phyloP scores from a whole-genome alignment of 2,888 invertebrate species.

The Drosophila limbata region DNA sequence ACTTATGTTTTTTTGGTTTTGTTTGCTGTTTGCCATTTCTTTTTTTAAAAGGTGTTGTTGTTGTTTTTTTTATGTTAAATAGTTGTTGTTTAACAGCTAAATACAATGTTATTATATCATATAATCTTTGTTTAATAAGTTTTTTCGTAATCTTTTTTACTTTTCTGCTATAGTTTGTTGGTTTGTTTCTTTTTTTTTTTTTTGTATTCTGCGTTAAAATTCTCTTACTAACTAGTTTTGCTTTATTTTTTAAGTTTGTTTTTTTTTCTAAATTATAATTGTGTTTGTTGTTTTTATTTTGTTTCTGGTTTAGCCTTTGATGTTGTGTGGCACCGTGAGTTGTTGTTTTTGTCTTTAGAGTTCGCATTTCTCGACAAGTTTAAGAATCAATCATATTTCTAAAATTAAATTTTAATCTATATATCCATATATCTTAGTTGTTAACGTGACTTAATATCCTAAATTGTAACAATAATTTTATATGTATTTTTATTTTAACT shows the following conservation, averaged over 20 bases:
- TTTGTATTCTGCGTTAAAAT: slow-evolving; percentile 74
- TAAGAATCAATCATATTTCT: slow-evolving; percentile 75
- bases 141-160: slow-evolving; percentile 51
- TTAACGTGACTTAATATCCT: slow-evolving; percentile 70
- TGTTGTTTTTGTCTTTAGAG: slow-evolving; percentile 53
- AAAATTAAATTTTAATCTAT: slow-evolving; percentile 57
- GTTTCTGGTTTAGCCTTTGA: slow-evolving; percentile 68
- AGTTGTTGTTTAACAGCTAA: slow-evolving; percentile 76
- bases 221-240: slow-evolving; percentile 70
- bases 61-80: slow-evolving; percentile 51
- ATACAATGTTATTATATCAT: slow-evolving; percentile 69
- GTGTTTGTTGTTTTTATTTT: slow-evolving; percentile 47
- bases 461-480: slow-evolving; percentile 76
- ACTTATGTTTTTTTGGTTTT: slow-evolving; percentile 62
- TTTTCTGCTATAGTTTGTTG: slow-evolving; percentile 46
- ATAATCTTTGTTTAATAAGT: slow-evolving; percentile 54
- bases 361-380: slow-evolving; percentile 78
- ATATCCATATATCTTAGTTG: slow-evolving; percentile 75
- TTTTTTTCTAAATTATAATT: slow-evolving; percentile 64
- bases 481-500: slow-evolving; percentile 47
- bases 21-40: slow-evolving; percentile 56
- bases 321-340: slow-evolving; percentile 67
- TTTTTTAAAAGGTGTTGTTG: slow-evolving; percentile 50
- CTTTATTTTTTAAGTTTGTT: slow-evolving; percentile 45
- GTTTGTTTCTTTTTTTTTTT: slow-evolving; percentile 13